Conservation (phyloP, 2,113 vertebrate species). For the Cephalopholis sonnerati region DNA sequence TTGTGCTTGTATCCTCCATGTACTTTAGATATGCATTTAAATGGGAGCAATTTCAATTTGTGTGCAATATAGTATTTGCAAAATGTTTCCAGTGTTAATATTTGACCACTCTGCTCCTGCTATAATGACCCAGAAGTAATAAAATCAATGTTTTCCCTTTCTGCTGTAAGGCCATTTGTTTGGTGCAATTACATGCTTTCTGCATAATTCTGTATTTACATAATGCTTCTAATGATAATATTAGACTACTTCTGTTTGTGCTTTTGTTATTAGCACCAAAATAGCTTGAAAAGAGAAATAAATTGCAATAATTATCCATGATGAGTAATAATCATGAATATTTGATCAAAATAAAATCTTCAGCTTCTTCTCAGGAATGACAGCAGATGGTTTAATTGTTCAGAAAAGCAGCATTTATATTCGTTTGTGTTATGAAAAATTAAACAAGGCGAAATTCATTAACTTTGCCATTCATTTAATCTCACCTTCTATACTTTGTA, state of each 20-base stretch:
- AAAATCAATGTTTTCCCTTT: constrained; percentile 46
- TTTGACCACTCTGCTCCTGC: constrained; percentile 45
- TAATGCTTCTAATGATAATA: constrained; percentile 71
- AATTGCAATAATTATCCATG: constrained; percentile 70
- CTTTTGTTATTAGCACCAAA: constrained; percentile 62
- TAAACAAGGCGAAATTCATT: constrained; percentile 72
- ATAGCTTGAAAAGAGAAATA: constrained; percentile 63
- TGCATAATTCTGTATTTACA: constrained; percentile 75
- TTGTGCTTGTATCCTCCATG: constrained; percentile 2
- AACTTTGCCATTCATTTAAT: constrained; percentile 74
- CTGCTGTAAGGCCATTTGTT: constrained; percentile 51
- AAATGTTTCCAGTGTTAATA: constrained; percentile 32
- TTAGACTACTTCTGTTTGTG: constrained; percentile 59
- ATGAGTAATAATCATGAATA: constrained; percentile 78
- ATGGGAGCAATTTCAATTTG: constrained; percentile 17
- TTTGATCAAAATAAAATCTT: constrained; percentile 70
- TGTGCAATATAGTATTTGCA: constrained; percentile 15
- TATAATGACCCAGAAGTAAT: constrained; percentile 59
- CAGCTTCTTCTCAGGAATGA: constrained; percentile 41
- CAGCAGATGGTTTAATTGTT: constrained; percentile 66
- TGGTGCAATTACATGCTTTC: constrained; percentile 74
- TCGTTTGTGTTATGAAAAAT: constrained; percentile 73
- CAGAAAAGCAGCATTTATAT: constrained; percentile 62
- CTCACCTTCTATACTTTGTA: constrained; percentile 69
- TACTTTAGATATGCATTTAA: constrained; percentile 28